A percentile compares a stretch with the other conserved stretches of the same genome.
phyloP scores from a whole-genome alignment of 1,140 invertebrate species.

The Holcopasites calliopsidis region DNA sequence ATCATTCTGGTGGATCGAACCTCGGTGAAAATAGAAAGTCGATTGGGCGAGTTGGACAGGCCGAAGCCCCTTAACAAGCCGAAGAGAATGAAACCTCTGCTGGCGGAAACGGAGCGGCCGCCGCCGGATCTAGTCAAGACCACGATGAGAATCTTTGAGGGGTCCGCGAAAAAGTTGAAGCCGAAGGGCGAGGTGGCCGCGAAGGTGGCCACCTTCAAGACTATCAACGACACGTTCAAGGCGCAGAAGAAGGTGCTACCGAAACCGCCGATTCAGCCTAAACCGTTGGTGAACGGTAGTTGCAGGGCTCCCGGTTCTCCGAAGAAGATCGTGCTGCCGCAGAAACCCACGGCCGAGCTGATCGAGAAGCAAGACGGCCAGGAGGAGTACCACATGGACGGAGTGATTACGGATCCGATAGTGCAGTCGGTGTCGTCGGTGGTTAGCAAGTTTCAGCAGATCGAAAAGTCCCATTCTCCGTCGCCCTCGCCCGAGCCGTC shows the following conservation, averaged over 20 bases:
- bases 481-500: slow-evolving; percentile 71
- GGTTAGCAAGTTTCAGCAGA: slow-evolving; percentile 76
- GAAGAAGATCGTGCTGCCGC: slow-evolving; percentile 66
- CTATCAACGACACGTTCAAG: slow-evolving; percentile 84
- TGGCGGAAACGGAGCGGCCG: slow-evolving; percentile 89
- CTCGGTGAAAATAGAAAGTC: slow-evolving; percentile 86
- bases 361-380: slow-evolving; percentile 59
- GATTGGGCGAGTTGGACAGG: slow-evolving; percentile 75
- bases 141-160: slow-evolving; percentile 90
- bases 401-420: slow-evolving; percentile 73
- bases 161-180: slow-evolving; percentile 80
- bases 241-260: slow-evolving; percentile 73
- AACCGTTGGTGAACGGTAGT: slow-evolving; percentile 67
- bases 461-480: slow-evolving; percentile 70
- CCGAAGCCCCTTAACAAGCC: slow-evolving; percentile 80
- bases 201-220: slow-evolving; percentile 84
- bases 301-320: slow-evolving; percentile 58
- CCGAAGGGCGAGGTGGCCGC: slow-evolving; percentile 84
- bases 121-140: slow-evolving; percentile 92
- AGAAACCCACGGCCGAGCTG: slow-evolving; percentile 65
- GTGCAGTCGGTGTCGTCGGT: slow-evolving; percentile 75
- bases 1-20: slow-evolving; percentile 89
- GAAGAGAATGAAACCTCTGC: slow-evolving; percentile 84
- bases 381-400: slow-evolving; percentile 67
- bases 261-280: slow-evolving; percentile 78